phyloP scores from a whole-genome alignment of 1,140 invertebrate genomes.

The Drosophila ambigua region DNA sequence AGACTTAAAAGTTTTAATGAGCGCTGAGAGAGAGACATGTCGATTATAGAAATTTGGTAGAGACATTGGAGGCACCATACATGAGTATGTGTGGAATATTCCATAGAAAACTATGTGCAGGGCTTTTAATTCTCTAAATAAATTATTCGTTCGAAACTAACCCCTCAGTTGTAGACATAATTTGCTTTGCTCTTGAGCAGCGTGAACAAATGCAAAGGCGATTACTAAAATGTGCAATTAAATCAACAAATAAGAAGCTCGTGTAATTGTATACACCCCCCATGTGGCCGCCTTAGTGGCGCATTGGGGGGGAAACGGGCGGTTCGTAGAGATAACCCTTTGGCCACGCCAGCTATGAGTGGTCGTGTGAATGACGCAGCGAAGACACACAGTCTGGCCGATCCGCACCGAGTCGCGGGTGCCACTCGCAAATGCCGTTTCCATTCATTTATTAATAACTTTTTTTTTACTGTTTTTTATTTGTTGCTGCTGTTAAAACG shows the following conservation, averaged over 20 bases:
- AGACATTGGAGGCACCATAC: too few relatives aligned
- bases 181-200: neutral
- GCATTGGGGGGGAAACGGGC: slow-evolving; percentile 2
- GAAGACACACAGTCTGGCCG: slow-evolving; percentile 44
- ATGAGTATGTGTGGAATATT: too few relatives aligned
- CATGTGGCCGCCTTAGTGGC: too few relatives aligned
- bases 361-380: slow-evolving; percentile 38
- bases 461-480: slow-evolving; percentile 22
- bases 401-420: neutral
- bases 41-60: neutral
- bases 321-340: slow-evolving; percentile 44
- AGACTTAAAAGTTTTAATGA: slow-evolving; percentile 4
- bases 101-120: too few relatives aligned
- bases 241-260: slow-evolving; percentile 51
- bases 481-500: slow-evolving; percentile 31
- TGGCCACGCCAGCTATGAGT: slow-evolving; percentile 41
- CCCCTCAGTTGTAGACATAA: too few relatives aligned
- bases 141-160: too few relatives aligned
- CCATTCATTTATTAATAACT: slow-evolving; percentile 51
- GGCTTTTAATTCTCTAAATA: too few relatives aligned
- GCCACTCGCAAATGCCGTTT: slow-evolving; percentile 24
- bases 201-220: slow-evolving; percentile 46
- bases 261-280: slow-evolving; percentile 35
- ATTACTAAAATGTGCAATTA: slow-evolving; percentile 47
- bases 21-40: neutral